Percentiles rank a stretch among this genome's conserved stretches.
phyloP scores from a whole-genome alignment of 2,113 vertebrate species.

The Picathartes gymnocephalus region DNA sequence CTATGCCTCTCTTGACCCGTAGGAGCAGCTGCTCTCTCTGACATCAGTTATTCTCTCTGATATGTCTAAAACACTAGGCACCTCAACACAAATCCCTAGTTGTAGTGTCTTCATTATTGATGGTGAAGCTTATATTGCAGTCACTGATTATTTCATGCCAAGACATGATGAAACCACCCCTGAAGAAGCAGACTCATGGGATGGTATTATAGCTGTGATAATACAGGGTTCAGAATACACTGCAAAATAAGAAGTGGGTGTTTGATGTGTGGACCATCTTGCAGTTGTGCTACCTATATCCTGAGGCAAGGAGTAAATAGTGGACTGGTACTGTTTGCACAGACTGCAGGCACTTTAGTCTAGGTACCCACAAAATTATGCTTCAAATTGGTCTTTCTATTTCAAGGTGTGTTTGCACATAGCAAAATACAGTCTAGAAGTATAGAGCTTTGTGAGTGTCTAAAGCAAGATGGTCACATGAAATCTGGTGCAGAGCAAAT shows the following conservation, averaged over 20 bases:
- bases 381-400: neutral
- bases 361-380: neutral
- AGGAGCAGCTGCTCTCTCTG: neutral
- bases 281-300: neutral
- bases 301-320: neutral
- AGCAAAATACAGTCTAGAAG: neutral
- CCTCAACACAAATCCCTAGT: neutral
- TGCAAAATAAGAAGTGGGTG: neutral
- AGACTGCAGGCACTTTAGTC: neutral
- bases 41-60: constrained; percentile 24
- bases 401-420: neutral
- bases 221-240: neutral
- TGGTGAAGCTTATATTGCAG: neutral
- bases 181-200: neutral
- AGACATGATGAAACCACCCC: neutral
- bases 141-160: constrained; percentile 1
- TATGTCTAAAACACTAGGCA: neutral
- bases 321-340: neutral
- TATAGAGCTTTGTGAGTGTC: neutral
- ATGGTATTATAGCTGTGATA: neutral
- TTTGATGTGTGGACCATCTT: neutral
- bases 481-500: neutral
- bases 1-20: neutral
- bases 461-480: neutral
- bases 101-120: neutral